A percentile compares a stretch with the other conserved stretches of the same genome.
phyloP scores from a whole-genome alignment of 2,888 invertebrate genomes.

The Acanthococcus lagerstroemiae region DNA sequence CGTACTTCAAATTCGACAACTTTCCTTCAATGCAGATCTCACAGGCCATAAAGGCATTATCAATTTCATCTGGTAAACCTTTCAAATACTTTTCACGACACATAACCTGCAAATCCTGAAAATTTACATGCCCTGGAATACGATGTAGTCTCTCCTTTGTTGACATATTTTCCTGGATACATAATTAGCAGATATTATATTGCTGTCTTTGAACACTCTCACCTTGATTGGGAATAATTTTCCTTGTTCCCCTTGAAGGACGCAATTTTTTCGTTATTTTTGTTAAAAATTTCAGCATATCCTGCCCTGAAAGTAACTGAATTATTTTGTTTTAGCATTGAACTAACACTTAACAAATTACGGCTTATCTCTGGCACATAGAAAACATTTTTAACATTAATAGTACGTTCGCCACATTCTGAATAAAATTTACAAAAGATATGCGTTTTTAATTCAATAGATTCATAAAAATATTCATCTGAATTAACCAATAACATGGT shows the following conservation, averaged over 20 bases:
- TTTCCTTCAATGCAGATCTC: not conserved
- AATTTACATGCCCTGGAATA: not conserved
- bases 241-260: no score
- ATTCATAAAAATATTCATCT: slow-evolving; percentile 28
- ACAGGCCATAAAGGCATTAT: not conserved
- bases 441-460: slow-evolving; percentile 29
- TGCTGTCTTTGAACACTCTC: not conserved
- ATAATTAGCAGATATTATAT: not conserved
- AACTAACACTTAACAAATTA: not conserved
- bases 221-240: not conserved
- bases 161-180: not conserved
- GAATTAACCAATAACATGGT: slow-evolving; percentile 32
- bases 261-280: not conserved
- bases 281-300: not conserved
- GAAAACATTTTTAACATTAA: not conserved
- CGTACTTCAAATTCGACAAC: not conserved
- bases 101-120: not conserved
- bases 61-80: not conserved
- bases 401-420: not conserved
- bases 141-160: not conserved
- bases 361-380: not conserved
- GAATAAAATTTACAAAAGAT: slow-evolving; percentile 11
- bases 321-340: not conserved
- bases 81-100: not conserved
- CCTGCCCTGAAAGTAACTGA: not conserved